Evolutionary conservation across 2,797 vertebrate genomes (phyloP).

Genomic region (Sparus aurata): DNA sequence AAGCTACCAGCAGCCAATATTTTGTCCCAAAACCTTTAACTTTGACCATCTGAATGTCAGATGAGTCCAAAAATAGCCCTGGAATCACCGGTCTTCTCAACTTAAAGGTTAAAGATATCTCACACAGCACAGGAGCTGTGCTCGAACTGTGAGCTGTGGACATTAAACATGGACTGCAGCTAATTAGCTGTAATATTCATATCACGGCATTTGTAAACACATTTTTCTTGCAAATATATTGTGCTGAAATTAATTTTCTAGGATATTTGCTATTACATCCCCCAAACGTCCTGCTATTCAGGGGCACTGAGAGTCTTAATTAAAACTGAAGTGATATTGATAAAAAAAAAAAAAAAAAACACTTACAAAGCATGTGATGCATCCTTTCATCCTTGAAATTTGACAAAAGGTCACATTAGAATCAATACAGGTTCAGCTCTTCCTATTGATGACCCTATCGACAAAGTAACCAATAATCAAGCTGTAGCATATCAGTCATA

Average conservation of each 20-base stretch:
- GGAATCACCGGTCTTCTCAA: slow-evolving; percentile 29
- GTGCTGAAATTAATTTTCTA: not conserved
- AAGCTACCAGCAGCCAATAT: slow-evolving; percentile 9
- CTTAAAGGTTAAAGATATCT: slow-evolving; percentile 67
- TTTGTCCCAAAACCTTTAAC: slow-evolving; percentile 54
- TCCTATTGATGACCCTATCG: slow-evolving; percentile 19
- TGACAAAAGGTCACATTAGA: slow-evolving; percentile 40
- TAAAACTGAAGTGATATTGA: slow-evolving; percentile 8
- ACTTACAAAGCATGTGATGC: not conserved
- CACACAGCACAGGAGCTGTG: slow-evolving; percentile 5
- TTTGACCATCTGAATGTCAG: slow-evolving; percentile 63
- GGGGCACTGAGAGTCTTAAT: not conserved
- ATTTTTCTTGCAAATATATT: not conserved
- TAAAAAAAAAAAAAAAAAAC: not conserved
- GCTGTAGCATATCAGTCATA: slow-evolving; percentile 9
- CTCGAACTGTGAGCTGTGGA: not conserved
- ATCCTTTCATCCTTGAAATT: slow-evolving; percentile 7
- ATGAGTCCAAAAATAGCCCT: slow-evolving; percentile 58
- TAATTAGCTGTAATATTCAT: not conserved
- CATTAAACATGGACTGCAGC: not conserved
- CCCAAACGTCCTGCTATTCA: not conserved
- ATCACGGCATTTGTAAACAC: not conserved
- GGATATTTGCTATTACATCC: not conserved
- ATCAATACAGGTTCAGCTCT: slow-evolving; percentile 33
- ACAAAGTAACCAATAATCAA: slow-evolving; percentile 27